Base-by-base conservation (phyloP, 2,888 invertebrate genomes). In the Mycogona germanica region DNA sequence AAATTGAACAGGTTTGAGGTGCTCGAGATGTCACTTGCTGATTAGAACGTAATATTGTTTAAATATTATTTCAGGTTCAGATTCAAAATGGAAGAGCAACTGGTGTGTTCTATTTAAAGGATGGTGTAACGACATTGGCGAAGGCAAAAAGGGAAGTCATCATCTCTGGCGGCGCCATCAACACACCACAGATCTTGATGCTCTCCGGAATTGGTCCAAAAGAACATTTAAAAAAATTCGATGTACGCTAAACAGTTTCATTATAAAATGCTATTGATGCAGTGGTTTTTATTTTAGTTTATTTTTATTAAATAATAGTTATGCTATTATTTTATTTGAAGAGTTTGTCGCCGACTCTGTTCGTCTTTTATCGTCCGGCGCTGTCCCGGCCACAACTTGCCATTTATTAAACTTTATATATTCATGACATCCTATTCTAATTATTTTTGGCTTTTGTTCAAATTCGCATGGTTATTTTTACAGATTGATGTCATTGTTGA, bases 401-500 rank as follows among this genome's bases (percentile, higher is more conserved):
- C 17, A 28, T 9, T 28, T 17, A 6, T 29, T 6, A 47, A 47
- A 30, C 7, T 28, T 29, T 5, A 30, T 4, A 47, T n/a, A 30
- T 21, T 17, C n/a, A 46, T n/a, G 29, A 46, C 12, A 5, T 47
- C n/a, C 3, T 29, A 17, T 25, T 47, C n/a, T n/a, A 28, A 25
- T 29, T 28, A 47, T 28, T 28, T 14, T 7, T 25, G 4, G 5
- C n/a, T n/a, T n/a, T n/a, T 7, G 21, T 21, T 19, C 28, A 23
- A 5, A 23, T 47, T n/a, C 2, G 32, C 17, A 19, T 30, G n/a
- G 30, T n/a, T 30, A 21, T 21, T 29, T 28, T 28, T 42, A 3
- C 23, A 42, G 51, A 51, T 75, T 47, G 69, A 69, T 7, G 72
- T 87, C 0, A 78, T 89, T 47, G 81, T 86, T 65, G 84, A 91